A percentile compares a stretch with the other conserved stretches of the same genome.
Evolutionary conservation across 2,113 vertebrate genomes (phyloP).

Genomic region (Ailuropoda melanoleuca): DNA sequence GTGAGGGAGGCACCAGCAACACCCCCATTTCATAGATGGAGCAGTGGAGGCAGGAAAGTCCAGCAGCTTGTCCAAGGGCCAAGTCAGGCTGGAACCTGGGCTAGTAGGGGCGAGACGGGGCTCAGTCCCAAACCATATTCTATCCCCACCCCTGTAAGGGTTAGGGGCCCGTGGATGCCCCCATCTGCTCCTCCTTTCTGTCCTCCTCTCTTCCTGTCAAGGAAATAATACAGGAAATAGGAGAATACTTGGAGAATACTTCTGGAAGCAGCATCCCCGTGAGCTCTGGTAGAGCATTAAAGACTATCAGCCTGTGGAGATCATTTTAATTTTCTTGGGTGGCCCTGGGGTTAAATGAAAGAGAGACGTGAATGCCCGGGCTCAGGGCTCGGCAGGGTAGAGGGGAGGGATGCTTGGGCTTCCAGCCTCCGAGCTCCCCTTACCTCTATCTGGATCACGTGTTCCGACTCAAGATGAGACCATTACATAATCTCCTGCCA

Average conservation of each 20-base stretch:
- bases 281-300: background rate
- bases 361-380: background rate
- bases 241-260: background rate
- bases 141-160: background rate
- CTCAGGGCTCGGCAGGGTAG: accelerated
- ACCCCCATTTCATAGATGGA: background rate
- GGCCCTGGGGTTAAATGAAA: background rate
- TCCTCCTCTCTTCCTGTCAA: background rate
- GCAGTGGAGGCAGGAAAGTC: background rate
- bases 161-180: accelerated
- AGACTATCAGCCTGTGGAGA: background rate
- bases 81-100: too few species aligned
- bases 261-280: background rate
- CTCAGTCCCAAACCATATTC: accelerated
- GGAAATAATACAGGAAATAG: background rate
- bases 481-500: accelerated
- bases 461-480: background rate
- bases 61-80: background rate
- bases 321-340: background rate
- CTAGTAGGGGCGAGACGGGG: accelerated
- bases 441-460: accelerated
- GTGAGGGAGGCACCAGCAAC: accelerated
- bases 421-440: accelerated
- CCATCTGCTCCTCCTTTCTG: background rate
- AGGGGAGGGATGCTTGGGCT: accelerated